Percentiles rank a stretch among this genome's conserved stretches.
phyloP scores from a whole-genome alignment of 2,797 vertebrate genomes.

The Gymnopithys bicolor region DNA sequence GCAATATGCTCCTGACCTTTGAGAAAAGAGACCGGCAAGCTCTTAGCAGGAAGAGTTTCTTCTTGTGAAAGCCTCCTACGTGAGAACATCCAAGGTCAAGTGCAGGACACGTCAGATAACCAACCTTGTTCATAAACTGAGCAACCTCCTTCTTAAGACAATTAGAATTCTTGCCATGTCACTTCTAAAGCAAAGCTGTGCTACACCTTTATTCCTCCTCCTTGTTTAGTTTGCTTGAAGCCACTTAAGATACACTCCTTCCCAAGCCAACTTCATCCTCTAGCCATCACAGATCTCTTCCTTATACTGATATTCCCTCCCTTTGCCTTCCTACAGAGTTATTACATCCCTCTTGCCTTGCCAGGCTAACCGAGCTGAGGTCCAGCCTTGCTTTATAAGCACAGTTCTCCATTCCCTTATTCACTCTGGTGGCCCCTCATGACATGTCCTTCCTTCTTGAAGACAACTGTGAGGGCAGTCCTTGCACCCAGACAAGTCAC shows the following conservation, averaged over 20 bases:
- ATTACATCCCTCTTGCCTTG: not conserved
- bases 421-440: not conserved
- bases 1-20: not conserved
- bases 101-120: not conserved
- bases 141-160: not conserved
- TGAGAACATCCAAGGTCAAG: not conserved
- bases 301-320: not conserved
- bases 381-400: not conserved
- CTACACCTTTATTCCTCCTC: not conserved
- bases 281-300: not conserved
- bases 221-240: not conserved
- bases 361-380: not conserved
- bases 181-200: not conserved
- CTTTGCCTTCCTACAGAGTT: not conserved
- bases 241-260: not conserved
- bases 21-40: not conserved
- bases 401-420: not conserved
- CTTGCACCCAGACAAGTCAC: not conserved
- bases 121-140: not conserved
- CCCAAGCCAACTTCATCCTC: not conserved
- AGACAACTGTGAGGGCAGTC: not conserved
- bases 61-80: not conserved
- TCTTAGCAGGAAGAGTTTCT: not conserved
- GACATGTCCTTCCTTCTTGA: not conserved
- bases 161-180: not conserved